These are phyloP conservation scores for Monodelphis domestica DNA, from an alignment of 2,797 vertebrate genomes.

Conservation along the genomic window DNA sequence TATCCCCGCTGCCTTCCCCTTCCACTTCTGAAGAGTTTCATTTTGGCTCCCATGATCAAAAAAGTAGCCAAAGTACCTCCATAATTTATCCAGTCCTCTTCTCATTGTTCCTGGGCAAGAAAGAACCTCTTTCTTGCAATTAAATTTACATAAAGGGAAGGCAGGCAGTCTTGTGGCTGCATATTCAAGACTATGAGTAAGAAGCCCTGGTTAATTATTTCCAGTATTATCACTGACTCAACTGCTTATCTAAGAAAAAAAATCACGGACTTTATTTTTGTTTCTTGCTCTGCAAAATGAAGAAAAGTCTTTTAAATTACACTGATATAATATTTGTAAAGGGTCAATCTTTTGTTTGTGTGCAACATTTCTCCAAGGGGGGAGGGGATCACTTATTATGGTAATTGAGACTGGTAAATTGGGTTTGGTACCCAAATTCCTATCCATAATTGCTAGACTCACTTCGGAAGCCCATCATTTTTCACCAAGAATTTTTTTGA, in stretches of 20 bases:
- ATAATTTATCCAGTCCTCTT: neutral
- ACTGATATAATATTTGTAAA: neutral
- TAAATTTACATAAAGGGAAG: neutral
- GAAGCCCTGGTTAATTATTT: neutral
- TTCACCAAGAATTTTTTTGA: slow-evolving; percentile 11
- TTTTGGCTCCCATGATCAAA: neutral
- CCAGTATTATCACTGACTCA: neutral
- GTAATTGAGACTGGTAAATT: neutral
- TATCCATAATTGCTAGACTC: neutral
- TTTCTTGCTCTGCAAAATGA: neutral
- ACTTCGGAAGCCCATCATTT: neutral
- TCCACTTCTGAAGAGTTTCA: neutral
- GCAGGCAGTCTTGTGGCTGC: neutral
- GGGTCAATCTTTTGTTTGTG: neutral
- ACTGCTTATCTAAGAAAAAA: neutral
- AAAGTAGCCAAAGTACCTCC: neutral
- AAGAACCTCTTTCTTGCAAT: neutral
- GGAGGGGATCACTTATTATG: neutral
- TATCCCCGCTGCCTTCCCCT: neutral
- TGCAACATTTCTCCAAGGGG: neutral
- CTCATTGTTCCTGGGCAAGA: neutral
- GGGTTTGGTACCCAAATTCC: neutral
- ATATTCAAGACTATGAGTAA: neutral
- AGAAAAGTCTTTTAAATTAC: neutral
- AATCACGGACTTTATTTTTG: neutral